Conservation (phyloP, 2,113 vertebrate species). For the Ranitomeya variabilis region DNA sequence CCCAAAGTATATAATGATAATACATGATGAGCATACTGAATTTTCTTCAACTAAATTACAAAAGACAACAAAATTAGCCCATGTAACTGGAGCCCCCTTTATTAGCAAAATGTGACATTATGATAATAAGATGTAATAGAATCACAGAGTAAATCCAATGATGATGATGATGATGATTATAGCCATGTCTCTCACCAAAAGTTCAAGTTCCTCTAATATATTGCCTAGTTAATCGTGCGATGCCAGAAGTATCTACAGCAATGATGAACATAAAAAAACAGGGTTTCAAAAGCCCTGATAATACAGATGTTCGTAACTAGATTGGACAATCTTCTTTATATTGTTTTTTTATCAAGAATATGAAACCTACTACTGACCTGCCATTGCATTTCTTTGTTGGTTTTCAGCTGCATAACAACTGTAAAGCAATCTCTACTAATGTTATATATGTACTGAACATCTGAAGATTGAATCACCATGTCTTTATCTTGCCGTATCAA, state of each 20-base stretch:
- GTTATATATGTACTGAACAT: neutral
- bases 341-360: neutral
- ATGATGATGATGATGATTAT: no score
- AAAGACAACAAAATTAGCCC: no score
- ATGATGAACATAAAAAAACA: neutral
- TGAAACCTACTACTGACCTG: neutral
- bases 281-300: neutral
- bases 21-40: no score
- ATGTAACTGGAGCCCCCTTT: no score
- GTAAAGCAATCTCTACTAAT: neutral
- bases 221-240: no score
- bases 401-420: slow-evolving; percentile 9
- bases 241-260: neutral
- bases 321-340: neutral
- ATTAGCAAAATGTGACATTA: no score
- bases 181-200: no score
- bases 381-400: neutral
- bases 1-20: no score
- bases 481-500: neutral
- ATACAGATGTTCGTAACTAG: neutral
- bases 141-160: no score
- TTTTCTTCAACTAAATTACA: no score
- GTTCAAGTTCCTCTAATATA: no score
- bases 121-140: no score
- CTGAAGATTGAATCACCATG: neutral